Conservation (phyloP, 2,797 vertebrate genomes). For the Gobio occitaniae region DNA sequence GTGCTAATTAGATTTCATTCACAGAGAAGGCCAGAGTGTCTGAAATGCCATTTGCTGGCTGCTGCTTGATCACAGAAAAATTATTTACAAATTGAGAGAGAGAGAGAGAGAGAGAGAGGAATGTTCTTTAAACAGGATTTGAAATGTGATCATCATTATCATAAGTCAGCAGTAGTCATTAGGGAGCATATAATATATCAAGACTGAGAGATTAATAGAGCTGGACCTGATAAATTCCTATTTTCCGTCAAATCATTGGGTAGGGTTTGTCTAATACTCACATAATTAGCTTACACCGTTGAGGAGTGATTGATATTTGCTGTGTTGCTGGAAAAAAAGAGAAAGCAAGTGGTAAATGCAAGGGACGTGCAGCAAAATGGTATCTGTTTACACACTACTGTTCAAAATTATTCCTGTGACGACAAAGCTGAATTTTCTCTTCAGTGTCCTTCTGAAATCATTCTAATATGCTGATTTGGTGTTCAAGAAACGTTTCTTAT, state of each 20-base stretch:
- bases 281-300: constrained; percentile 54
- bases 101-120: background rate
- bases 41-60: constrained; percentile 35
- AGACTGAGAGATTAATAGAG: constrained; percentile 60
- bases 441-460: background rate
- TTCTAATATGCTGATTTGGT: background rate
- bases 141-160: constrained; percentile 39
- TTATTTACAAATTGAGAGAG: constrained; percentile 15
- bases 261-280: constrained; percentile 63
- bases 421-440: background rate
- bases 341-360: constrained; percentile 9
- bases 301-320: constrained; percentile 31
- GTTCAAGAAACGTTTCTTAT: background rate
- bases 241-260: constrained; percentile 61
- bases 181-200: constrained; percentile 44
- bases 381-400: background rate
- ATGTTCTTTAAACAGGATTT: constrained; percentile 40
- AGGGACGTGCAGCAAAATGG: background rate
- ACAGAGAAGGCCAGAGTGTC: constrained; percentile 35
- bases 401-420: no score
- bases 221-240: constrained; percentile 60
- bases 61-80: constrained; percentile 15
- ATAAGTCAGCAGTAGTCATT: constrained; percentile 35
- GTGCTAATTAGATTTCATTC: constrained; percentile 60
- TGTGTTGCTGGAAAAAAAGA: background rate